Base-by-base conservation (phyloP, 2,113 vertebrate genomes). In the Calypte anna region DNA sequence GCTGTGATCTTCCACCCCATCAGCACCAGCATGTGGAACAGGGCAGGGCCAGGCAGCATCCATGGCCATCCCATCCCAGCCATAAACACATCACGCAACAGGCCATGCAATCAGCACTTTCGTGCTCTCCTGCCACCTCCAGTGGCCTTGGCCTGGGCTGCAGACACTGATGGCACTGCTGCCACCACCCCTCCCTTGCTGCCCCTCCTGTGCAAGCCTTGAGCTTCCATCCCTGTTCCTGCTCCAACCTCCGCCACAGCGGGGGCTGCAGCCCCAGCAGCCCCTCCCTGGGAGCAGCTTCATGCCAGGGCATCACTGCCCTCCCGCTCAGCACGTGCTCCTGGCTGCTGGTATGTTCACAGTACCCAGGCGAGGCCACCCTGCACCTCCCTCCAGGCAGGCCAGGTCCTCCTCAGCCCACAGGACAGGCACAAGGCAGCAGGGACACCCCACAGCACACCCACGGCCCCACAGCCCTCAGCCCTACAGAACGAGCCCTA, bases 31-130 rank as follows among this genome's bases (percentile, higher is more conserved):
- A 94, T 19, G 86, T 8, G 2, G 67, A 61, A 68, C 68, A 21
- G 51, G 43, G 89, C 69, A 68, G 94, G 95, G 94, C 87, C 51
- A 67, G 87, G 92, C 90, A 64, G 62, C 66, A 12, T 31, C 78
- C 17, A 11, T 0, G 0, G 16, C 77, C 8, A 6, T 17, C 30
- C 64, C 33, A 2, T 31, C 77, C 38, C 64, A n/a, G 27, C 77
- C 86, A 89, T 95, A 95, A 97, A 96, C 77, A 16, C 55, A 72
- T 83, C 91, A 87, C 2, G n/a, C n/a, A 86, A 69, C 44, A 0
- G 53, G 48, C 73, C 86, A 84, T 92, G 93, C 96, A 94, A 3
- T 7, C 89, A 12, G 50, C 20, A 1, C 0, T 7, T 25, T 43
- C 24, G 48, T 72, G 88, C 79, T 78, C 24, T 92, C n/a, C 24